Percentiles rank a stretch among this genome's conserved stretches.
Conservation (phyloP, 2,888 invertebrate genomes). For the Scaptomyza parva region DNA sequence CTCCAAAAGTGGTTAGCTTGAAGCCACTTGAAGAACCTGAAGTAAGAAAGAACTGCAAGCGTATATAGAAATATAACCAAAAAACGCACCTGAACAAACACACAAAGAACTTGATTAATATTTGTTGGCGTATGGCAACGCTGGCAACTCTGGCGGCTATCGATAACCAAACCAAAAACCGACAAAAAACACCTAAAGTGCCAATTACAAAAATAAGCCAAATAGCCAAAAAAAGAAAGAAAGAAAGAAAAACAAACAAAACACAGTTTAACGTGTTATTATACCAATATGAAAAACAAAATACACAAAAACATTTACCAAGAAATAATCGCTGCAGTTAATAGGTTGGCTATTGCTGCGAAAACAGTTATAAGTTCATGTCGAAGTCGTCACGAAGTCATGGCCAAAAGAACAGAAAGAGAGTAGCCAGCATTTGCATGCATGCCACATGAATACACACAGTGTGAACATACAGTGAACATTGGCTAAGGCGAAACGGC, state of each 20-base stretch:
- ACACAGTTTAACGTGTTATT: conserved; percentile 23
- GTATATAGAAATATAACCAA: too few relatives aligned
- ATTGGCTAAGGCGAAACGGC: conserved; percentile 4
- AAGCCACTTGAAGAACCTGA: conserved; percentile 43
- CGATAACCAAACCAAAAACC: too few relatives aligned
- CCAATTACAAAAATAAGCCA: conserved; percentile 73
- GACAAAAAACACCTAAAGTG: conserved; percentile 59
- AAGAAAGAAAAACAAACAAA: conserved; percentile 1
- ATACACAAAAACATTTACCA: conserved; percentile 20
- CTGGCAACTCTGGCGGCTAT: not conserved
- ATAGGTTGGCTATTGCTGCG: not conserved
- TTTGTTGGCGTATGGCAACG: conserved; percentile 8
- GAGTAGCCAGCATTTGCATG: conserved; percentile 46
- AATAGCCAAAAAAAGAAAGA: conserved; percentile 33
- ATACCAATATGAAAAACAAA: conserved; percentile 11
- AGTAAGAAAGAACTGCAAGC: too few relatives aligned
- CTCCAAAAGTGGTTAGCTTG: conserved; percentile 62
- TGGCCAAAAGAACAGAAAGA: conserved; percentile 26
- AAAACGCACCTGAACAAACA: conserved; percentile 24
- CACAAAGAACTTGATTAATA: conserved; percentile 32
- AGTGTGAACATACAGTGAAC: conserved; percentile 30
- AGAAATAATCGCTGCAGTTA: conserved; percentile 23
- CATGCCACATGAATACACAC: too few relatives aligned
- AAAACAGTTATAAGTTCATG: conserved; percentile 33
- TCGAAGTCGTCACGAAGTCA: conserved; percentile 62